Base-by-base conservation (phyloP, 2,797 vertebrate genomes). In the Apodemus agrarius region DNA sequence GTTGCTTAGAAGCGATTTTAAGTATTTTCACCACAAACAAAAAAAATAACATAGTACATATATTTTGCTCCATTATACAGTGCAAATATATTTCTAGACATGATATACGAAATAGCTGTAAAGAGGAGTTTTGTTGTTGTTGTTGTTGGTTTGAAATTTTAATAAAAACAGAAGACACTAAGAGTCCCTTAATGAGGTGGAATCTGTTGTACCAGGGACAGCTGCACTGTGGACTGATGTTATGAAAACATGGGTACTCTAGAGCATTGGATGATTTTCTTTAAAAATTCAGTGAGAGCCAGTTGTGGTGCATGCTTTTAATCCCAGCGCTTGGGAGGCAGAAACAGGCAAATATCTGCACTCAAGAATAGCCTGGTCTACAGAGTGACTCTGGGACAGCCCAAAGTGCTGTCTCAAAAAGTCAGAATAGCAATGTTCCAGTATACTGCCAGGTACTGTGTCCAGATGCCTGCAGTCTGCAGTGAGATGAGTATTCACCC, bases 251-350 rank as follows among this genome's bases (percentile, higher is more conserved):
- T 46, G 22, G 26, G 31, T 59, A 37, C 74, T 49, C 43, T 65
- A 87, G 81, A 94, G 21, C 37, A 54, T 80, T 59, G 82, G 34
- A 3, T 79, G n/a, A 16, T 90, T 97, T 93, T 93, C 43, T 93
- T 91, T 49, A 75, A 46, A 92, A 63, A 46, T 8, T 91, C 31
- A 84, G 21, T 69, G 65, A 89, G 78, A 75, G 40, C 72, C 22
- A 13, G 72, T 11, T 43, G 17, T 75, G 9, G 72, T 24, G 17
- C 17, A n/a, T n/a, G 34, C 67, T 69, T n/a, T 69, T 69, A 19
- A 69, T 69, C 72, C 72, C 21, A 75, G 37, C 22, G 4, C 72
- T 75, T 43, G 72, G 21, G 4, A 75, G 21, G 72, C 11, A 43
- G 37, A 43, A 11, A 10, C 43, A 43, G 43, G 43, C 43, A 43